These are phyloP conservation scores for Caenorhabditis inopinata DNA, from an alignment of 1,140 invertebrate genomes.

Conservation along the genomic window DNA sequence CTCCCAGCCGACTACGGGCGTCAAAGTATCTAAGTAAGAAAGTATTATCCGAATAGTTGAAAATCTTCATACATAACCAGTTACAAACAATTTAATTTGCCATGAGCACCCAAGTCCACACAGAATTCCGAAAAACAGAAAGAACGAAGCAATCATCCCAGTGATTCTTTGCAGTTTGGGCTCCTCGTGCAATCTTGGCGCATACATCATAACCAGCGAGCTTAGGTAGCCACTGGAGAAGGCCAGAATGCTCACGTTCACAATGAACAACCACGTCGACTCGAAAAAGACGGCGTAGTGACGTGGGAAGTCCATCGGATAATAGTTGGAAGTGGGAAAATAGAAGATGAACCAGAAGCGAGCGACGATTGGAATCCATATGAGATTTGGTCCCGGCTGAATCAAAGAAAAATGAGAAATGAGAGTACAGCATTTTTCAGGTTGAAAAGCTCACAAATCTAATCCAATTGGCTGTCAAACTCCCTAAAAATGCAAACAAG, in stretches of 20 bases:
- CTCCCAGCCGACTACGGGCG: no score
- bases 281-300: slow-evolving; percentile 75
- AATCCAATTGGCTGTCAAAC: neutral
- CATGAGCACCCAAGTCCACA: slow-evolving; percentile 29
- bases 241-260: slow-evolving; percentile 76
- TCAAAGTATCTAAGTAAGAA: no score
- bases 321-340: slow-evolving; percentile 87
- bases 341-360: slow-evolving; percentile 83
- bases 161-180: slow-evolving; percentile 81
- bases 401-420: no score
- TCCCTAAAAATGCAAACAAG: slow-evolving; percentile 1
- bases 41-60: no score
- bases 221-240: slow-evolving; percentile 86
- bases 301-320: slow-evolving; percentile 70
- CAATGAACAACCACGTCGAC: slow-evolving; percentile 83
- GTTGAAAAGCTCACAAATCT: slow-evolving; percentile 20
- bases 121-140: slow-evolving; percentile 74
- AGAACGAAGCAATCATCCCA: slow-evolving; percentile 90
- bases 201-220: slow-evolving; percentile 94
- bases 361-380: slow-evolving; percentile 79
- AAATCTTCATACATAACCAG: no score
- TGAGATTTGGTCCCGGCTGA: slow-evolving; percentile 78
- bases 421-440: no score
- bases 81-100: neutral
- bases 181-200: slow-evolving; percentile 80